These are phyloP conservation scores for Lithophane semibrunnea DNA, from an alignment of 2,888 invertebrate genomes.

Conservation along the genomic window DNA sequence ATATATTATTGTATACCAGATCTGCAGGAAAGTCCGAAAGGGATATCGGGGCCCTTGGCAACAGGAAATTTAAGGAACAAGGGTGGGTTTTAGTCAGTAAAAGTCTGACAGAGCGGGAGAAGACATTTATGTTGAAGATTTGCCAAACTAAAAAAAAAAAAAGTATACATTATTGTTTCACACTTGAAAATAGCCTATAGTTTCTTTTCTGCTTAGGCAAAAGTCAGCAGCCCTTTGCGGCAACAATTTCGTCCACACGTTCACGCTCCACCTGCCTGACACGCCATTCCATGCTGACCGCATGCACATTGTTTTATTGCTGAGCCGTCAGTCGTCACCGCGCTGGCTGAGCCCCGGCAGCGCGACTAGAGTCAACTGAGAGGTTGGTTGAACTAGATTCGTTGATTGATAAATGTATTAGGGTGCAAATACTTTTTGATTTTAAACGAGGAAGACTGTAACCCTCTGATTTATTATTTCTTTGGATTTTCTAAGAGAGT, in stretches of 20 bases:
- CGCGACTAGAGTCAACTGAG: conserved; percentile 47
- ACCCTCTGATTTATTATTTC: not conserved
- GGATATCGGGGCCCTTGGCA: too few species aligned
- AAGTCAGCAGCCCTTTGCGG: not conserved
- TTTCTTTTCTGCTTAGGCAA: not conserved
- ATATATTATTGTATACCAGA: too few species aligned
- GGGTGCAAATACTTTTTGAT: conserved; percentile 7
- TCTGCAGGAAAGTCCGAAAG: too few species aligned
- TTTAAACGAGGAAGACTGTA: not conserved
- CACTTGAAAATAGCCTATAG: not conserved
- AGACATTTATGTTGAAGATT: too few species aligned
- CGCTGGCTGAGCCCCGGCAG: conserved; percentile 33
- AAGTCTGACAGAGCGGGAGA: too few species aligned
- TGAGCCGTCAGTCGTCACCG: conserved; percentile 13
- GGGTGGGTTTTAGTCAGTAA: too few species aligned
- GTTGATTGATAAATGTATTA: conserved; percentile 7
- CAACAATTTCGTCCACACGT: conserved; percentile 18
- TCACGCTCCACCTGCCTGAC: conserved; percentile 16
- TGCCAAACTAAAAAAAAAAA: too few species aligned
- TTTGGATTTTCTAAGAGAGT: not conserved
- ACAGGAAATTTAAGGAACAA: too few species aligned
- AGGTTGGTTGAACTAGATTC: conserved; percentile 6
- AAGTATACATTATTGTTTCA: too few species aligned
- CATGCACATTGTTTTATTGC: conserved; percentile 57
- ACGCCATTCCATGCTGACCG: conserved; percentile 33